phyloP scores from a whole-genome alignment of 1,140 invertebrate genomes.

The Rhynchophorus ferrugineus region DNA sequence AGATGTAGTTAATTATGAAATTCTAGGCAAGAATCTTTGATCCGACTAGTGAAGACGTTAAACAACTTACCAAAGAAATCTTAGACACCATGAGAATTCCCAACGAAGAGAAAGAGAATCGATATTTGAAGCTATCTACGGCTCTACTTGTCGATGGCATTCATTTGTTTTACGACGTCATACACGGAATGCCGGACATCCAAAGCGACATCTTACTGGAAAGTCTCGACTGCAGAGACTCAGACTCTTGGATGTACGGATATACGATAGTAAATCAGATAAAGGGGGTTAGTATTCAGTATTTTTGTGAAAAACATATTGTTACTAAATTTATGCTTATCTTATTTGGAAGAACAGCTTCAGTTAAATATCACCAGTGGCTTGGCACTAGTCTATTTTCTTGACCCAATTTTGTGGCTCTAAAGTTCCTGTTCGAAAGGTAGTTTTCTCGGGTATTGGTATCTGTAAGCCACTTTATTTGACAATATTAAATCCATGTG shows the following conservation, averaged over 20 bases:
- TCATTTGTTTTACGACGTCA: conserved; percentile 61
- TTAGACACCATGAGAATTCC: conserved; percentile 2
- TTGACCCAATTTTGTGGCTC: too few species aligned
- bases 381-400: too few species aligned
- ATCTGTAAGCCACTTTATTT: too few species aligned
- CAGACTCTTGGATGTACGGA: conserved; percentile 71
- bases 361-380: too few species aligned
- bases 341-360: too few species aligned
- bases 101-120: not conserved
- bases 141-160: conserved; percentile 75
- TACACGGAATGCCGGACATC: conserved; percentile 50
- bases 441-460: too few species aligned
- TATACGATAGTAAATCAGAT: conserved; percentile 80
- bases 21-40: conserved; percentile 30
- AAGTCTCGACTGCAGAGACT: conserved; percentile 57
- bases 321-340: not conserved
- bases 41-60: conserved; percentile 32
- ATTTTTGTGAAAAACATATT: not conserved
- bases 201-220: conserved; percentile 37
- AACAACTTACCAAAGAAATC: conserved; percentile 21
- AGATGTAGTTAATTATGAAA: not conserved
- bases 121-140: conserved; percentile 41
- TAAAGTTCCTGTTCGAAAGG: too few species aligned
- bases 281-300: conserved; percentile 57
- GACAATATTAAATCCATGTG: too few species aligned